Base-by-base conservation (phyloP, 1,140 invertebrate species). In the Hirudo medicinalis region DNA sequence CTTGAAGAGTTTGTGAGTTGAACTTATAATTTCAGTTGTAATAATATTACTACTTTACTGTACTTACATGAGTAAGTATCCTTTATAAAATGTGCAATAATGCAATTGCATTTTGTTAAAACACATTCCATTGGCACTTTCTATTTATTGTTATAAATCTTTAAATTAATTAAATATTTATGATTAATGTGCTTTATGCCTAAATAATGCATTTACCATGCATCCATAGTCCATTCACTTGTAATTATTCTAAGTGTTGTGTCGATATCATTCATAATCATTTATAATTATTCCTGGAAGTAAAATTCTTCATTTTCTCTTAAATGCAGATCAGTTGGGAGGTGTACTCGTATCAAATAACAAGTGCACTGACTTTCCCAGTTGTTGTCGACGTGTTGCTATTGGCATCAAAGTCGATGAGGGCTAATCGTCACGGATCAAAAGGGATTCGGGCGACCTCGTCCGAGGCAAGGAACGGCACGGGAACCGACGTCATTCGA, bases 251-350 rank as follows among this genome's bases (percentile, higher is more conserved):
- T 63, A 63, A 17, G 15, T 9, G 19, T 63, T 27, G 1, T 63
- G 19, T 13, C 8, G 15, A 15, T 63, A 27, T 63, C 29, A 27
- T 15, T 60, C 4, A 5, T 6, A 8, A 22, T 60, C 4, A 60
- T 9, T 57, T 57, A 17, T 63, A 32, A 27, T 17, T 6, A 27
- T 63, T 63, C 17, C 11, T 20, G 15, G 22, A 11, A 63, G 22
- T 2, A n/a, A n/a, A n/a, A n/a, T n/a, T n/a, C n/a, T n/a, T n/a
- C n/a, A 15, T 49, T 49, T 49, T 49, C 9, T 49, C 57, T 13
- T 27, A 54, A 69, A 29, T 74, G 0, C 69, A 79, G 78, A 76
- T 78, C n/a, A 67, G 76, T 19, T 80, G 79, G 79, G 76, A 79
- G 66, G 75, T 78, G 19, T 79, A 76, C 72, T 77, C 78, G 43